Evolutionary conservation across 2,797 vertebrate genomes (phyloP).

Genomic region (Micropoecilia bifurca): DNA sequence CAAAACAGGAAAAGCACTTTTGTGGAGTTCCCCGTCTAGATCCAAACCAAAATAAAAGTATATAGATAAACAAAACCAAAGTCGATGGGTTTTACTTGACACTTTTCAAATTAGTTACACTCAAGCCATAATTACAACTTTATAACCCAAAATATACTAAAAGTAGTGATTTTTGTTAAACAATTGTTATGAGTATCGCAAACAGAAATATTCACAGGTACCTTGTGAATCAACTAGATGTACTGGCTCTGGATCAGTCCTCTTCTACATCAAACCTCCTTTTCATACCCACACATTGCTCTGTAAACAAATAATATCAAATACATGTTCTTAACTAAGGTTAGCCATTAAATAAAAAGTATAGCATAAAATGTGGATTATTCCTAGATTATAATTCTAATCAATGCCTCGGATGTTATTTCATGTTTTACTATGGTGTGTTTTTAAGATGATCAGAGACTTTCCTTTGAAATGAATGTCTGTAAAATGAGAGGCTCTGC

Average conservation of each 20-base stretch:
- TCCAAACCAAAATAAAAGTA: not conserved
- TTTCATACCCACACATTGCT: not conserved
- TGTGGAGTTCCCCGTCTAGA: not conserved
- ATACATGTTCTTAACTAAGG: not conserved
- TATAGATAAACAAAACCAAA: not conserved
- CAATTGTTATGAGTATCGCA: not conserved
- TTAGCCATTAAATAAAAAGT: not conserved
- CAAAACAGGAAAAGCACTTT: not conserved
- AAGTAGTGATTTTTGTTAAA: not conserved
- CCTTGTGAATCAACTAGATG: not conserved
- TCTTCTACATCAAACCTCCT: not conserved
- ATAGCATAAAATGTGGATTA: not conserved
- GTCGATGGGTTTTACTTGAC: not conserved
- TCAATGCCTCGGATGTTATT: not conserved
- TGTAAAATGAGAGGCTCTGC: slow-evolving; percentile 35
- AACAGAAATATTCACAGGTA: not conserved
- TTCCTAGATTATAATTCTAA: not conserved
- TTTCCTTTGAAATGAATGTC: slow-evolving; percentile 10
- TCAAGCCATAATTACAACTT: not conserved
- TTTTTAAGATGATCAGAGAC: not conserved
- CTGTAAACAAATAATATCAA: not conserved
- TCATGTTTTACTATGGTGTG: not conserved
- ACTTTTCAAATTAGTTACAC: not conserved
- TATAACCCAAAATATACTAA: not conserved
- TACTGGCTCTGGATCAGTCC: not conserved